Percentiles rank a stretch among this genome's conserved stretches.
Conservation (phyloP, 2,113 vertebrate species). For the Cyprinodon variegatus region DNA sequence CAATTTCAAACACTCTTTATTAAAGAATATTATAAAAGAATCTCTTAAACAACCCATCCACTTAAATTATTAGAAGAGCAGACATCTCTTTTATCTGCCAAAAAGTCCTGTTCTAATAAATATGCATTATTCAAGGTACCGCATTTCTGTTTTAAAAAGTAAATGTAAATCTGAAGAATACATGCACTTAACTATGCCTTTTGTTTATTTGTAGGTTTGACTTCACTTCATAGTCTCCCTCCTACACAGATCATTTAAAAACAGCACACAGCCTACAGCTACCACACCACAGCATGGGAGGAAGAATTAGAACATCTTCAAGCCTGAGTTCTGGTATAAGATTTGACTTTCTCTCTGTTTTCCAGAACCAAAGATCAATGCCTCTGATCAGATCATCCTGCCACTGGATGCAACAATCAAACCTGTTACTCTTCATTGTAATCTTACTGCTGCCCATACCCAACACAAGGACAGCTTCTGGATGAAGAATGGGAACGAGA, state of each 20-base stretch:
- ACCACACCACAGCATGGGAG: constrained; percentile 27
- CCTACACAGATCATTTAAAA: constrained; percentile 64
- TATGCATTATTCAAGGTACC: neutral
- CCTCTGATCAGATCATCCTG: constrained; percentile 87
- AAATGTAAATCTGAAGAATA: constrained; percentile 16
- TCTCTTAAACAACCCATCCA: constrained; percentile 2
- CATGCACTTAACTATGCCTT: constrained; percentile 39
- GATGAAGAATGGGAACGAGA: constrained; percentile 93
- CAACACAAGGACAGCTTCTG: constrained; percentile 88
- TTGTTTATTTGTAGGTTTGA: constrained; percentile 57
- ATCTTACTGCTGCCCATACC: constrained; percentile 89
- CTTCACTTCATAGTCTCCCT: constrained; percentile 53
- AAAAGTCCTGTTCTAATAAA: neutral
- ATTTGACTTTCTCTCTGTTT: constrained; percentile 73
- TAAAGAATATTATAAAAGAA: neutral
- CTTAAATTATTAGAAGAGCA: neutral
- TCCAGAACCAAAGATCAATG: constrained; percentile 94
- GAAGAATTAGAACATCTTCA: constrained; percentile 31
- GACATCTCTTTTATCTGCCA: constrained; percentile 3
- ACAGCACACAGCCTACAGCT: constrained; percentile 58
- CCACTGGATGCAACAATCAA: constrained; percentile 51
- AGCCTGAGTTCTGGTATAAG: constrained; percentile 64
- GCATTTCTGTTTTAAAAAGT: constrained; percentile 2
- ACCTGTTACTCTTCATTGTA: constrained; percentile 87
- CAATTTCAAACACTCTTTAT: no score